Evolutionary conservation across 1,140 invertebrate species (phyloP), one percentile per base, ranked within the genome.

Genomic region (Chrysoperla carnea): DNA sequence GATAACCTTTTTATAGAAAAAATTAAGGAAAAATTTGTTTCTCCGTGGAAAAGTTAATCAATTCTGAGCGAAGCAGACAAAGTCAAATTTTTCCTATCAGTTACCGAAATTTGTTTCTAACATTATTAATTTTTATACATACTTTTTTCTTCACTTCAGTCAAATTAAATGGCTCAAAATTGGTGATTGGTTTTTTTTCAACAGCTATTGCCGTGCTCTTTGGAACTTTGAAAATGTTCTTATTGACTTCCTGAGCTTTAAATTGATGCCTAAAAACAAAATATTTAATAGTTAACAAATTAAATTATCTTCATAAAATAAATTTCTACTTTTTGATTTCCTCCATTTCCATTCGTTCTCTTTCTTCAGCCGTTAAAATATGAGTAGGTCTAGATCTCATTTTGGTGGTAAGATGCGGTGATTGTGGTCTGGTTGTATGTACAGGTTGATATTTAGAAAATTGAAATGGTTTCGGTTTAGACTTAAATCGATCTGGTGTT

Each of bases 401-500:
- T 39, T 66, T 68, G 0, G 61, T 63, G 33, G 45, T 48, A 6
- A 68, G 48, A 3, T 54, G 55, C 6, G 66, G 67, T 4, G 66
- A 66, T 4, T 57, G 44, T 3, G 67, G 60, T 6, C 53, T 44
- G 3, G 66, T 68, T 4, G 54, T 40, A 36, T 57, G 58, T 1
- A 59, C 23, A 5, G 48, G 36, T 2, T 43, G 36, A 38, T 31
- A 48, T 46, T 50, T 50, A 1, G 51, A 46, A 43, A 11, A 37
- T 7, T 45, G 38, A 7, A 53, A 27, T 6, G 35, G 23, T 6
- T 41, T 52, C 5, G 50, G 46, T 35, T 55, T 61, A 0, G 55
- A 53, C 28, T 53, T 55, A 35, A 68, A 69, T 29, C 66, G 51
- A 29, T 59, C 50, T 0, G 67, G 67, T 6, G 65, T 68, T 0